Evolutionary conservation across 2,113 vertebrate species (phyloP).

Genomic region (Podarcis raffonei): DNA sequence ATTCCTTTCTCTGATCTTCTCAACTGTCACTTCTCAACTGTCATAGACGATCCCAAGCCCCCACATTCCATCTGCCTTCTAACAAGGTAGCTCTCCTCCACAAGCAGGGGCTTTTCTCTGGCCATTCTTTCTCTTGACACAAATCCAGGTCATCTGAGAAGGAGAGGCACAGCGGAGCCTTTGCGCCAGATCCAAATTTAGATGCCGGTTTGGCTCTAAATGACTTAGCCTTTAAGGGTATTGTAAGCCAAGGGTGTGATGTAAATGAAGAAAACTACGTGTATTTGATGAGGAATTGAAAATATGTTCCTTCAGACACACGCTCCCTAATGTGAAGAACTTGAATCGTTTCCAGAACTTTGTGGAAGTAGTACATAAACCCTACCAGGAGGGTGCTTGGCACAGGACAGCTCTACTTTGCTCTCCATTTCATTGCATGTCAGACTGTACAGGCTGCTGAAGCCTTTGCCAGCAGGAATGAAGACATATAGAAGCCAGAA

Average conservation of each 20-base stretch:
- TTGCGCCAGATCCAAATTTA: constrained; percentile 1
- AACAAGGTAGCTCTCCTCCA: constrained; percentile 30
- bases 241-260: neutral
- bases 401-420: neutral
- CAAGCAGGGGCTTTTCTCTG: constrained; percentile 40
- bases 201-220: neutral
- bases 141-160: constrained; percentile 25
- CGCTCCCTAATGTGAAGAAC: neutral
- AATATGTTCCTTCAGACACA: neutral
- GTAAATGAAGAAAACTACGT: neutral
- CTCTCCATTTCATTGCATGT: neutral
- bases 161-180: neutral
- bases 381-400: neutral
- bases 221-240: neutral
- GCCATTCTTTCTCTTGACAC: constrained; percentile 22
- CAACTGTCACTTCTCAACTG: constrained; percentile 55
- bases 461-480: neutral
- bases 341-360: neutral
- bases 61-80: constrained; percentile 61
- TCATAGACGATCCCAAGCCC: constrained; percentile 41
- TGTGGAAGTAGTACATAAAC: neutral
- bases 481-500: neutral
- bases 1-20: constrained; percentile 54
- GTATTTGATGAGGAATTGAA: neutral
- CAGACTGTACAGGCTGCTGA: neutral